Evolutionary conservation across 2,113 vertebrate genomes (phyloP).

Genomic region (Oreochromis niloticus): DNA sequence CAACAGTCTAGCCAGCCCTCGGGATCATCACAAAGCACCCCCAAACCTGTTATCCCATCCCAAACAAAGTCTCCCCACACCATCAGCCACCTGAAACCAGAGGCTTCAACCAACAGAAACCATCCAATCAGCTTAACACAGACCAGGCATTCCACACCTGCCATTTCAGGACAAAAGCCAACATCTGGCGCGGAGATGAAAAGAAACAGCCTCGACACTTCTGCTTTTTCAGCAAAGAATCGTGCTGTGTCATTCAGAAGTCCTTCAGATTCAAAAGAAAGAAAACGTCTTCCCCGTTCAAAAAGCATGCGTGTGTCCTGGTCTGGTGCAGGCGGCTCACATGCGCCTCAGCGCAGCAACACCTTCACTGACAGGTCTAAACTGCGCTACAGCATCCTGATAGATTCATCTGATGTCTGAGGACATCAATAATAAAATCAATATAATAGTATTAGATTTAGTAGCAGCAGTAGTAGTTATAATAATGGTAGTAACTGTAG

Average conservation of each 20-base stretch:
- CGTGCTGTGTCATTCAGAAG: accelerated
- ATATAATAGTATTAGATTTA: background rate
- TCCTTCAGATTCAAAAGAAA: background rate
- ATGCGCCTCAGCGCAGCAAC: background rate
- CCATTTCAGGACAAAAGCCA: background rate
- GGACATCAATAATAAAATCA: background rate
- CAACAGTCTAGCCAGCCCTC: accelerated
- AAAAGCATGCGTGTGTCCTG: background rate
- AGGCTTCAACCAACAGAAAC: background rate
- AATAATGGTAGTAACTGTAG: background rate
- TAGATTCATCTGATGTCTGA: accelerated
- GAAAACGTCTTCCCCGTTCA: accelerated
- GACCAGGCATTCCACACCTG: background rate
- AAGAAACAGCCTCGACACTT: background rate
- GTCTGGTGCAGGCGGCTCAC: accelerated
- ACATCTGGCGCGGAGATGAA: accelerated
- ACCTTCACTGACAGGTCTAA: accelerated
- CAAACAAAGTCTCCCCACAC: background rate
- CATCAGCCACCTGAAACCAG: background rate
- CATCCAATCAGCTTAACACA: background rate
- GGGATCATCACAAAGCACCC: background rate
- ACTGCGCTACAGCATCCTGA: background rate
- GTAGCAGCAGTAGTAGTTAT: background rate
- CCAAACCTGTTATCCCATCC: accelerated
- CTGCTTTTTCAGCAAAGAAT: background rate